Conservation (phyloP, 2,113 vertebrate genomes). For the Redunca redunca region DNA sequence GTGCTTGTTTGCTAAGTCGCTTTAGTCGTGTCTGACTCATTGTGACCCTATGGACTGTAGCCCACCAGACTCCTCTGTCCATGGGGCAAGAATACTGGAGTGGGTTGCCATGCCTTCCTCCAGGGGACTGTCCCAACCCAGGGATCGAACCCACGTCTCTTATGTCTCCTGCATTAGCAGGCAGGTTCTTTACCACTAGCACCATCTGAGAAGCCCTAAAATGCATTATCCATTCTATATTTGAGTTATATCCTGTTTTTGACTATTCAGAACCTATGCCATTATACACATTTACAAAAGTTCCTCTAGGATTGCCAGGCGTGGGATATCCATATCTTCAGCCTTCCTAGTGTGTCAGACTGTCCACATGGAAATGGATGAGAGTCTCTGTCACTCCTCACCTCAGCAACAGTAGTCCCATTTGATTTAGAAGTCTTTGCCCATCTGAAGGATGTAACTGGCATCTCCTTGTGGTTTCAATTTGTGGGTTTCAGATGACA, state of each 20-base stretch:
- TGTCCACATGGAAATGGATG: neutral
- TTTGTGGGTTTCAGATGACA: neutral
- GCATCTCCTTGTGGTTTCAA: neutral
- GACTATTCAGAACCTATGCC: neutral
- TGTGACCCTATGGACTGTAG: neutral
- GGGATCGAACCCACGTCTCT: neutral
- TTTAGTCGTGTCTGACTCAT: neutral
- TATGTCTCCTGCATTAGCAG: neutral
- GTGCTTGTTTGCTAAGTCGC: neutral
- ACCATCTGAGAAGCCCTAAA: neutral
- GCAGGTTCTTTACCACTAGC: neutral
- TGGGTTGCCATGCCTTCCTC: neutral
- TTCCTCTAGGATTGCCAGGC: neutral
- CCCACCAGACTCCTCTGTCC: neutral
- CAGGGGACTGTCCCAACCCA: neutral
- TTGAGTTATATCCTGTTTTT: neutral
- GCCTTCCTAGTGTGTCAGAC: neutral
- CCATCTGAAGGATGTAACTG: neutral
- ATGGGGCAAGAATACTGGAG: neutral
- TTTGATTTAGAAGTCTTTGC: neutral
- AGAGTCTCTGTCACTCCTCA: neutral
- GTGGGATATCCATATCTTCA: fast-evolving
- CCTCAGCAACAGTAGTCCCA: neutral
- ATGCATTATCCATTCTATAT: neutral
- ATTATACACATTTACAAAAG: fast-evolving